These are phyloP conservation scores for Scaeva pyrastri DNA, from an alignment of 2,888 invertebrate species.

Conservation along the genomic window DNA sequence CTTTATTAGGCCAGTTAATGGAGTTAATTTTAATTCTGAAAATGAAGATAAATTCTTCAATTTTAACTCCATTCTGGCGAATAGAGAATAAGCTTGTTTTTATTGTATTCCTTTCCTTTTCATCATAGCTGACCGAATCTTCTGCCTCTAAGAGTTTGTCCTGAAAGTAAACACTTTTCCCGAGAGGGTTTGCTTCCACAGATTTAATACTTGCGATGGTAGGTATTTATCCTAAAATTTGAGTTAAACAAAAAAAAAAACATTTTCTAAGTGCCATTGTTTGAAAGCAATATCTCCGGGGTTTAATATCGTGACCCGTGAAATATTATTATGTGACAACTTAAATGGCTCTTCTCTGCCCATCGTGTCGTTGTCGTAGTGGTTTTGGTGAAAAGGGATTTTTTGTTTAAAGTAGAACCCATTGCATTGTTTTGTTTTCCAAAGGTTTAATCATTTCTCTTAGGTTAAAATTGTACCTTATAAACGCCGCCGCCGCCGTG, in stretches of 20 bases:
- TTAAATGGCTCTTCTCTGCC: conserved; percentile 15
- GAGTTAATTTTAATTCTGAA: conserved; percentile 31
- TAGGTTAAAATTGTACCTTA: not conserved
- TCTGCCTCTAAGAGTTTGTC: not conserved
- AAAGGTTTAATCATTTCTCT: conserved; percentile 2
- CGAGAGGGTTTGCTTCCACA: not conserved
- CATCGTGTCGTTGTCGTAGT: not conserved
- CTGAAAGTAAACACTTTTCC: not conserved
- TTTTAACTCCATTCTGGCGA: conserved; percentile 5
- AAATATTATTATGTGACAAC: conserved; percentile 30
- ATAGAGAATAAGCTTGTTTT: conserved; percentile 9
- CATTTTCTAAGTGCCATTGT: not conserved
- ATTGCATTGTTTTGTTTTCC: conserved; percentile 13
- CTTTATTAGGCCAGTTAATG: conserved; percentile 31
- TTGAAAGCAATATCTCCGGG: conserved; percentile 16
- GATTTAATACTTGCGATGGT: not conserved
- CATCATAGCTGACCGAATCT: not conserved
- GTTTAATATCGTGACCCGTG: conserved; percentile 4
- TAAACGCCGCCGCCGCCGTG: no score
- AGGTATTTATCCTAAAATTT: not conserved
- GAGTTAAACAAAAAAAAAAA: not conserved
- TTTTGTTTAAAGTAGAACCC: not conserved
- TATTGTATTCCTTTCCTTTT: no score
- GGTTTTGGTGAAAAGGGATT: not conserved
- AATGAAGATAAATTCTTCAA: conserved; percentile 30